A percentile compares a stretch with the other conserved stretches of the same genome.
These are phyloP conservation scores for Xenotilapia flavipinnis DNA, from an alignment of 2,113 vertebrate species.

Conservation along the genomic window DNA sequence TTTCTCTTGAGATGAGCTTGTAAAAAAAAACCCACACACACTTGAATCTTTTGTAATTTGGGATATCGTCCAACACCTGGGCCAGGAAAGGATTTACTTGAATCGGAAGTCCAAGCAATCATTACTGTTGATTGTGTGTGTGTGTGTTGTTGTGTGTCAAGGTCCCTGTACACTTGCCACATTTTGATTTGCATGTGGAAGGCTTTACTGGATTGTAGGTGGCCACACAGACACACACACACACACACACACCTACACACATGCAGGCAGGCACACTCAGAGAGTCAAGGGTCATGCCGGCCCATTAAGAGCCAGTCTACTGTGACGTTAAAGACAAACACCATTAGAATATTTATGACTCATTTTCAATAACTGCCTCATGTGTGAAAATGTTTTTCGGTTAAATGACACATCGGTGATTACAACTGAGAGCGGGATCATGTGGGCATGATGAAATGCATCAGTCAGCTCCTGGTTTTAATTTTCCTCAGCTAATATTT, in stretches of 20 bases:
- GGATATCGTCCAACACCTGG: slow-evolving; percentile 31
- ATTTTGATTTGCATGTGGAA: not conserved
- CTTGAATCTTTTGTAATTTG: slow-evolving; percentile 22
- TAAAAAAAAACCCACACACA: not conserved
- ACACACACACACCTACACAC: not conserved
- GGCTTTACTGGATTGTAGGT: not conserved
- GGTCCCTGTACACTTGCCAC: not conserved
- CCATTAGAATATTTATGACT: slow-evolving; percentile 51
- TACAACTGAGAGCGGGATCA: slow-evolving; percentile 17
- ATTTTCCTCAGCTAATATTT: not conserved
- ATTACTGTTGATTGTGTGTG: not conserved
- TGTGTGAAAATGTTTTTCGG: slow-evolving; percentile 14
- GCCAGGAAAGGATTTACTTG: not conserved
- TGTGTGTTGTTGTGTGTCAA: not conserved
- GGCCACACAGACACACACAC: not conserved
- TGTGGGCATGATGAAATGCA: slow-evolving; percentile 1
- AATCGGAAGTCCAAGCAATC: slow-evolving; percentile 6
- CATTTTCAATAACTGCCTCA: slow-evolving; percentile 18
- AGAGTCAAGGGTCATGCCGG: not conserved
- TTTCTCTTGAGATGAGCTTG: slow-evolving; percentile 19
- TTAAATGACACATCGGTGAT: not conserved
- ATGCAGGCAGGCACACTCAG: not conserved
- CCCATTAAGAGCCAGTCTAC: slow-evolving; percentile 24
- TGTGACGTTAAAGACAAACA: slow-evolving; percentile 35
- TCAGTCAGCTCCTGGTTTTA: not conserved